Evolutionary conservation across 2,888 invertebrate species (phyloP), one percentile per base, ranked within the genome.

Genomic region (Crocallis elinguaria): DNA sequence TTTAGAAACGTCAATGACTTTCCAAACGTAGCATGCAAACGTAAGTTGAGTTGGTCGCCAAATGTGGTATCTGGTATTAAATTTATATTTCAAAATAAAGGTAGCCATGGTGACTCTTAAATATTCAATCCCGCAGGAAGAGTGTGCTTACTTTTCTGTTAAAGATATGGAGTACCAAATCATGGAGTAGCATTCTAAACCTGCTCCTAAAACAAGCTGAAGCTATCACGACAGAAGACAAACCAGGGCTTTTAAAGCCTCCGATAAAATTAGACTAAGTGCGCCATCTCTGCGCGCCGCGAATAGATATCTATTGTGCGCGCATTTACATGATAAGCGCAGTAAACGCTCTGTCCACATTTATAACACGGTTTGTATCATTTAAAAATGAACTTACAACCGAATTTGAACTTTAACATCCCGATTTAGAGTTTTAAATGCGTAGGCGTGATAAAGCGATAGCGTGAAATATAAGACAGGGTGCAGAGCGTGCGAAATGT

Each of bases 301-400:
- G 7, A 21, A 32, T 32, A 11, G 36, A 46, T 44, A 51, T 39
- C 29, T 46, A 50, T 55, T 49, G 59, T 49, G 50, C 52, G 50
- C 55, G 57, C 56, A 69, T 71, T 73, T 67, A 64, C 73, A 72
- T 67, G 69, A 66, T 66, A 72, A 66, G 65, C 68, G 57, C 64
- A 64, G 62, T 67, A 63, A 56, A 58, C 61, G 53, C 49, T 49
- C 59, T 38, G 53, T 62, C 43, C 35, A 38, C 39, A 58, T 57
- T 61, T 58, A 59, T 57, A 56, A 41, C 49, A 45, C 42, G 25
- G 19, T 17, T 42, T 37, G 6, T 27, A 42, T 25, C 17, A 17
- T 8, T 12, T 7, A 23, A 16, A 23, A 23, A 29, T 6, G 27
- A 0, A 11, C 3, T 17, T 9, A 3, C 44, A 27, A 19, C 9